Conservation (phyloP, 1,140 invertebrate genomes). For the Trinorchestia longiramus region DNA sequence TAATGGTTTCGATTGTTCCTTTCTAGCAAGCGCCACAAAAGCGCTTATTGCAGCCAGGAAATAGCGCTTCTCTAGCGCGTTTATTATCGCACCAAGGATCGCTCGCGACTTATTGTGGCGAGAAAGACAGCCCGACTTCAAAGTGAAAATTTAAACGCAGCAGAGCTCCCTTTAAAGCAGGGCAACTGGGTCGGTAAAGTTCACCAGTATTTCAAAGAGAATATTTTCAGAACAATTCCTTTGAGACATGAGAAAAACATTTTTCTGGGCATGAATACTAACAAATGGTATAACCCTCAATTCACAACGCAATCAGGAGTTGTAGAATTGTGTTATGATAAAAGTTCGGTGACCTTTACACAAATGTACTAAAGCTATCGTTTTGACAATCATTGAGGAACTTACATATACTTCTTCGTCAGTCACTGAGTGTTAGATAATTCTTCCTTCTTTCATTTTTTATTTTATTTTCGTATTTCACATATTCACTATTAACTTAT, state of each 20-base stretch:
- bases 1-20: constrained; percentile 45
- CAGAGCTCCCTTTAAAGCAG: not conserved
- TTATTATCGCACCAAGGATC: constrained; percentile 41
- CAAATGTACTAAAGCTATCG: not conserved
- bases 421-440: not conserved
- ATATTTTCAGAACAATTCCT: not conserved
- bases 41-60: constrained; percentile 44
- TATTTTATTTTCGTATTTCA: no score
- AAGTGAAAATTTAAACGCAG: constrained; percentile 21
- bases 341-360: not conserved
- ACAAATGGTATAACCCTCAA: not conserved
- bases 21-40: constrained; percentile 37
- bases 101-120: constrained; percentile 44
- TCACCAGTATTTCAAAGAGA: not conserved
- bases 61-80: constrained; percentile 33
- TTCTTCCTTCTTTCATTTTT: not conserved
- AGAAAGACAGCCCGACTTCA: constrained; percentile 18
- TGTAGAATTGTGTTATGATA: not conserved
- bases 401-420: not conserved
- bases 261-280: not conserved
- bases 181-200: not conserved
- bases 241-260: not conserved
- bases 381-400: not conserved
- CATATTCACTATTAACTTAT: no score
- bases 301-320: not conserved